phyloP scores from a whole-genome alignment of 2,797 vertebrate species.

The Varecia variegata region DNA sequence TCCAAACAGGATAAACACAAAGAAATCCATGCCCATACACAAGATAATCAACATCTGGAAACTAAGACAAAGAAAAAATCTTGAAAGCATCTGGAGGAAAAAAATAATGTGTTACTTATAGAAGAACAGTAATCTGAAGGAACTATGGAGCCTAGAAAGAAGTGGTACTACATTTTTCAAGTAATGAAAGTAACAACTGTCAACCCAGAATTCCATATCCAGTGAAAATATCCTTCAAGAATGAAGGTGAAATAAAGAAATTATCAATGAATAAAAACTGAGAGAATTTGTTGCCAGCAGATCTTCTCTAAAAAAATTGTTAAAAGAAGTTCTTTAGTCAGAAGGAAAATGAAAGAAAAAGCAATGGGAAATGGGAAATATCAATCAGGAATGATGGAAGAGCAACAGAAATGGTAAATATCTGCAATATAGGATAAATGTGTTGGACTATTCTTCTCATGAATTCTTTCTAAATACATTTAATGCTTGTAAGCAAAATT shows the following conservation, averaged over 20 bases:
- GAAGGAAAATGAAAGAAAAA: neutral
- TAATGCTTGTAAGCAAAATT: slow-evolving; percentile 5
- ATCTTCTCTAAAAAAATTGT: neutral
- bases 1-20: neutral
- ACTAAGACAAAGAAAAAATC: neutral
- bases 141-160: neutral
- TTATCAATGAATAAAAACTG: neutral
- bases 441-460: neutral
- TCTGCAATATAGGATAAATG: neutral
- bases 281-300: neutral
- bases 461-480: neutral
- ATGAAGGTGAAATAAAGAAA: neutral
- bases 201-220: neutral
- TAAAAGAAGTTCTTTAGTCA: neutral
- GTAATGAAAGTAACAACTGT: neutral
- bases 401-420: neutral
- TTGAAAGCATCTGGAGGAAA: neutral
- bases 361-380: neutral
- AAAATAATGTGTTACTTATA: neutral
- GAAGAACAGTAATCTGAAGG: neutral
- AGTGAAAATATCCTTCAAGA: neutral
- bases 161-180: neutral
- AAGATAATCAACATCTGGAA: neutral
- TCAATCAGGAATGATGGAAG: neutral
- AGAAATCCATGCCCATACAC: neutral